Evolutionary conservation across 2,113 vertebrate species (phyloP).

Genomic region (Phrynosoma blainvillii): DNA sequence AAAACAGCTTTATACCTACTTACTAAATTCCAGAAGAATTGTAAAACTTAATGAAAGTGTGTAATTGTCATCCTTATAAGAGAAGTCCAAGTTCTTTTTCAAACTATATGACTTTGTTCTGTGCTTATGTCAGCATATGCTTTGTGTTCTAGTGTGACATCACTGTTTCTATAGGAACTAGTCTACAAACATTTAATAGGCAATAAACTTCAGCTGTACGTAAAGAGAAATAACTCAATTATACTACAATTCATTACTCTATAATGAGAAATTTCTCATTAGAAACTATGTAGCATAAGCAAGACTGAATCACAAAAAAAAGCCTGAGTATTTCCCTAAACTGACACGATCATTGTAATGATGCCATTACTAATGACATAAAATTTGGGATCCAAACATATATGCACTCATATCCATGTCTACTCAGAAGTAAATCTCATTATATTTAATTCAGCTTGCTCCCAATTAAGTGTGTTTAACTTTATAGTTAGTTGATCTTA

Average conservation of each 20-base stretch:
- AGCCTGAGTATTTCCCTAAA: background rate
- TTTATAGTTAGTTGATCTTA: too few relatives aligned
- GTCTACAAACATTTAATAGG: background rate
- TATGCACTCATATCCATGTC: too few relatives aligned
- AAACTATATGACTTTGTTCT: background rate
- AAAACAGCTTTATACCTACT: background rate
- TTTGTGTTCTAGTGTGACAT: background rate
- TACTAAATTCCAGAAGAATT: background rate
- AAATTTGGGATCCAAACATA: background rate
- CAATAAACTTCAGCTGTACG: background rate
- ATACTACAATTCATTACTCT: background rate
- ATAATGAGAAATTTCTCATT: background rate
- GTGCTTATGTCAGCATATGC: background rate
- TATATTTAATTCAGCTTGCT: too few relatives aligned
- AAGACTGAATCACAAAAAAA: too few relatives aligned
- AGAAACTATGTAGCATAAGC: background rate
- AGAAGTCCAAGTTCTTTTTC: background rate
- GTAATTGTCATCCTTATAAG: background rate
- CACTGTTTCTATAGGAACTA: conserved; percentile 43
- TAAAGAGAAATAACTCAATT: background rate
- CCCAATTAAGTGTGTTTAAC: too few relatives aligned
- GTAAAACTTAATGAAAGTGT: conserved; percentile 1
- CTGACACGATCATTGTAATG: background rate
- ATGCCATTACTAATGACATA: background rate
- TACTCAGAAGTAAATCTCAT: too few relatives aligned